Evolutionary conservation across 2,797 vertebrate genomes (phyloP), one percentile per base, ranked within the genome.

Genomic region (Simalia tracyae): DNA sequence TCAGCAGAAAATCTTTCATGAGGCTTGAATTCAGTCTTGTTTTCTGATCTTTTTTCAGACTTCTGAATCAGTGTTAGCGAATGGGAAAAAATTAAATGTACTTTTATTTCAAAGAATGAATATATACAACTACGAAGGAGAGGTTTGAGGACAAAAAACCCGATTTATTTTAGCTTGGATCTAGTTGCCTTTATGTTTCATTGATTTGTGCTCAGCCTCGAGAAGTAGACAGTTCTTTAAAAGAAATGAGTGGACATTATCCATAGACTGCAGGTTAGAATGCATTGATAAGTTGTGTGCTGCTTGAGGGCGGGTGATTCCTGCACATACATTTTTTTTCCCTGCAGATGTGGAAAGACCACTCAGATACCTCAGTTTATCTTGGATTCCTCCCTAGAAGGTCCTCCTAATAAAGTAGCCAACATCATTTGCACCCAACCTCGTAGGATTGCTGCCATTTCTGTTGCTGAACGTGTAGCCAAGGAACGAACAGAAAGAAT

Each of bases 361-460:
- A 99, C 99, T 81, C 99, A 99, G 97, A 98, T 99, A 95, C 99
- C 99, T 94, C 99, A 99, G 96, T 99, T 99, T 96, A 99, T 99
- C 95, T 97, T 99, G 97, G 99, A 99, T 89, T 97, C 97, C 36
- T 98, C 99, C 3, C 95, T 99, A 91, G 94, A 90, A 5, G 98
- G 98, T 11, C 96, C 97, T 2, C 96, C 98, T 0, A 95, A 95
- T n/a, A 95, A 95, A 46, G 98, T 99, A 95, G 98, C 98, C 94
- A 99, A 99, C 97, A 98, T 99, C 94, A 97, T 99, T 96, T 99
- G 99, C 91, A 99, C 99, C 42, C 99, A 99, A 93, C 99, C 99
- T 50, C 98, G 99, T 60, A 98, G 99, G 84, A 99, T 99, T 95
- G 99, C 99, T 81, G 99, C 99, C 76, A 98, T 99, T 95, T 97